Evolutionary conservation across 2,113 vertebrate genomes (phyloP), one percentile per base, ranked within the genome.

Genomic region (Megaceryle maxima): DNA sequence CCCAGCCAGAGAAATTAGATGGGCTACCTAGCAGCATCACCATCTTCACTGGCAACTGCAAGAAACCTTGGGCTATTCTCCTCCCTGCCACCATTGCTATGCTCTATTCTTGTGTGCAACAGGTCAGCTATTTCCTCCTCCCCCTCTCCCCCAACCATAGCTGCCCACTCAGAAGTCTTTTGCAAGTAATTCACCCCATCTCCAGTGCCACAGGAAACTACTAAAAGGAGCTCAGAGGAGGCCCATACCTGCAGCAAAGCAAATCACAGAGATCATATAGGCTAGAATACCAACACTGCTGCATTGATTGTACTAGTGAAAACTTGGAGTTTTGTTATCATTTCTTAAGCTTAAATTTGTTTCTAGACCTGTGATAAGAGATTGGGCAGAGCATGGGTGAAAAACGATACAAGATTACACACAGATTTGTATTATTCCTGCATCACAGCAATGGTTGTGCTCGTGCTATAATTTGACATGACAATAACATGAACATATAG

Each of bases 381-480:
- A 33, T 3, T 33, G 67, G 22, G 22, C 25, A 63, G 1, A 22
- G 14, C 8, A 9, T 2, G 20, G 22, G 29, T 29, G 43, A 62
- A 87, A 89, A 85, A 8, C 53, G 59, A 5, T 35, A 25, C 11
- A 19, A 35, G 67, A 25, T 44, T 67, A 64, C 11, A 35, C 57
- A n/a, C 60, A 91, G 69, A 77, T 91, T 18, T 13, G 20, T 11
- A 21, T n/a, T 51, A 64, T 41, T 78, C 15, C 55, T 78, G 10
- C 35, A 70, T 25, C 55, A 50, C 35, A 35, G 60, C 35, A 64
- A 29, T 48, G 79, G 87, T 35, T 81, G 26, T 53, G 46, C 46
- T 67, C 2, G 0, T 18, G 4, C n/a, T 53, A 20, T 55, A 44
- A 75, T 92, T 28, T 88, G 57, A 48, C 1, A 0, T 13, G 57